Evolutionary conservation across 2,113 vertebrate genomes (phyloP).

Genomic region (Stercorarius parasiticus): DNA sequence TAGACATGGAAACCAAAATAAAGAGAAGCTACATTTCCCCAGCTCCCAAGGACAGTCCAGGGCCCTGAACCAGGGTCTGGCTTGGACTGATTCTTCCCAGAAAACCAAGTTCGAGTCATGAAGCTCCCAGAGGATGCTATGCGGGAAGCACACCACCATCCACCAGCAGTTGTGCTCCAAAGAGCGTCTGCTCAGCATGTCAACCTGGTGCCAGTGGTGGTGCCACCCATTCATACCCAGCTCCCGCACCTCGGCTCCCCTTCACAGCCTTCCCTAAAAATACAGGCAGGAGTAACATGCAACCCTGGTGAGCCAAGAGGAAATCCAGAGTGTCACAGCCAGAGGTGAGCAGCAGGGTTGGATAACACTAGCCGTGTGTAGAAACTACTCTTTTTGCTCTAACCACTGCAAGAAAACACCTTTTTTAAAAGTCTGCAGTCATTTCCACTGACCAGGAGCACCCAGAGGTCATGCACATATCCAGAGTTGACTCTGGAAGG

Average conservation of each 20-base stretch:
- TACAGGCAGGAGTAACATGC: not conserved
- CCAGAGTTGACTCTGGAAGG: not conserved
- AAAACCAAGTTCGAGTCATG: not conserved
- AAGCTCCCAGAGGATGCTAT: not conserved
- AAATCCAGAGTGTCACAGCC: not conserved
- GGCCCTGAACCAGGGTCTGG: not conserved
- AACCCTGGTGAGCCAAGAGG: not conserved
- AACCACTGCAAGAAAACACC: rapidly evolving
- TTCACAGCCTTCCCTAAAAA: not conserved
- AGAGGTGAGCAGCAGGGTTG: not conserved
- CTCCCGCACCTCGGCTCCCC: rapidly evolving
- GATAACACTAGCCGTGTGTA: not conserved
- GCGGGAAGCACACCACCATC: not conserved
- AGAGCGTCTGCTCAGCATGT: not conserved
- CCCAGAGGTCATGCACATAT: not conserved
- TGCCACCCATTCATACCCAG: not conserved
- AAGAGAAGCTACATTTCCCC: not conserved
- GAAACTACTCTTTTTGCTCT: not conserved
- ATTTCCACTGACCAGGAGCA: not conserved
- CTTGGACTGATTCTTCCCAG: not conserved
- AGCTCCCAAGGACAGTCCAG: not conserved
- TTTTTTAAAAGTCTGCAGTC: not conserved
- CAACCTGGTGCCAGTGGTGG: not conserved
- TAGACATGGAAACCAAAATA: constrained; percentile 23
- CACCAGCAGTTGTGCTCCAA: not conserved